Conservation (phyloP, 1,140 invertebrate species). For the Monochamus saltuarius region DNA sequence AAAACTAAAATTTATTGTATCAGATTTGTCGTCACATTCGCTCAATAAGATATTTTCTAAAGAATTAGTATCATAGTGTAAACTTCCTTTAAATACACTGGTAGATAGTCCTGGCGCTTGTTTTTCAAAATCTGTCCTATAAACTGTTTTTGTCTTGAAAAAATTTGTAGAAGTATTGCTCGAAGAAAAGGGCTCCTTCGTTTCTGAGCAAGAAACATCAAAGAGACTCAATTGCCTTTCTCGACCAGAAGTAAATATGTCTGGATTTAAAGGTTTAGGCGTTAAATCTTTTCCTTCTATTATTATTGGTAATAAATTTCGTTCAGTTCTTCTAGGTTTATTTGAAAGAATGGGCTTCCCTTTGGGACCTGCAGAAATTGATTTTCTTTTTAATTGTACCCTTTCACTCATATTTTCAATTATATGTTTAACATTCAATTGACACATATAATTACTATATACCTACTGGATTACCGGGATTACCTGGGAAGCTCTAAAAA, state of each 20-base stretch:
- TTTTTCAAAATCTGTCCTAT: not conserved
- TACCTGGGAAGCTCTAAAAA: too few relatives aligned
- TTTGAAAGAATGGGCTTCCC: too few relatives aligned
- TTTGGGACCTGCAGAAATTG: too few relatives aligned
- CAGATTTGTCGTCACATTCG: too few relatives aligned
- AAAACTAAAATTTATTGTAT: not conserved
- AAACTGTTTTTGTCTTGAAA: not conserved
- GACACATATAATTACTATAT: too few relatives aligned
- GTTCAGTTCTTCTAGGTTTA: constrained; percentile 16
- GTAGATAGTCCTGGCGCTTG: not conserved
- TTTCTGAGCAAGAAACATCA: constrained; percentile 20
- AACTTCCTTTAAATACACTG: not conserved
- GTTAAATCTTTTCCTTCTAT: constrained; percentile 40
- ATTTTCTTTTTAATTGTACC: too few relatives aligned
- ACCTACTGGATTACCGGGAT: too few relatives aligned
- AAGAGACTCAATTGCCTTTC: constrained; percentile 34
- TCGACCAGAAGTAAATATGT: constrained; percentile 26
- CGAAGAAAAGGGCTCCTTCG: not conserved
- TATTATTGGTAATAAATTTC: constrained; percentile 13
- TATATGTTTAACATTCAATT: too few relatives aligned
- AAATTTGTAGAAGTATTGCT: constrained; percentile 8
- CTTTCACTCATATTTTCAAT: too few relatives aligned
- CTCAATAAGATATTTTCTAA: too few relatives aligned
- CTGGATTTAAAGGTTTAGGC: constrained; percentile 37
- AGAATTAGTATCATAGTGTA: not conserved